Conservation (phyloP, 2,797 vertebrate genomes). For the Xenops minutus region DNA sequence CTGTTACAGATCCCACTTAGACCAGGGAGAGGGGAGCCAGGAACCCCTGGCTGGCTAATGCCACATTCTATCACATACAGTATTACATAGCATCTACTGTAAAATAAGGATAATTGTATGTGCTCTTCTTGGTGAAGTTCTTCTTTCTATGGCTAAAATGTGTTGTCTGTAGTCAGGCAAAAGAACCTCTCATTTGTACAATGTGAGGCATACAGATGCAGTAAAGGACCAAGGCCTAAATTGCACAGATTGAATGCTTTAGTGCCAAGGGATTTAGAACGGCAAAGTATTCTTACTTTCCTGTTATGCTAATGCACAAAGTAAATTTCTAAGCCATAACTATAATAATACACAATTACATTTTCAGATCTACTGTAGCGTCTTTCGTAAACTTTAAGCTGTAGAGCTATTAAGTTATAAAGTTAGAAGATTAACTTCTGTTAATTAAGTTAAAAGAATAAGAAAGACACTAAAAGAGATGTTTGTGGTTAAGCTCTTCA, state of each 20-base stretch:
- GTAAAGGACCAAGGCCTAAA: background rate
- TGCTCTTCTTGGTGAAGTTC: background rate
- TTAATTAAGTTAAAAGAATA: conserved; percentile 34
- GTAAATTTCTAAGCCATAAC: background rate
- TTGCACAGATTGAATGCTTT: background rate
- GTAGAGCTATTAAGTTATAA: background rate
- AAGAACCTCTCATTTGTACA: fast-evolving
- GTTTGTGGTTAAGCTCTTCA: conserved; percentile 20
- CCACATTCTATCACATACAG: background rate
- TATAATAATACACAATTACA: background rate
- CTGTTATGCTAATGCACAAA: background rate
- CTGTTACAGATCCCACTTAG: background rate
- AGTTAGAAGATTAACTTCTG: background rate
- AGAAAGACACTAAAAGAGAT: background rate
- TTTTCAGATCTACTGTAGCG: background rate
- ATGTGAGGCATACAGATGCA: background rate
- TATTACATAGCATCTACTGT: background rate
- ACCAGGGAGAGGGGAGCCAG: background rate
- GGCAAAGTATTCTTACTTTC: background rate
- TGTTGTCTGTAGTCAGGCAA: background rate
- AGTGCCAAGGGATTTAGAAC: background rate
- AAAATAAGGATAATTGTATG: background rate
- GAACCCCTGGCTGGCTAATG: background rate
- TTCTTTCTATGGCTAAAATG: background rate
- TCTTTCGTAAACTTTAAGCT: background rate